These are phyloP conservation scores for Magallana gigas DNA, from an alignment of 1,140 invertebrate species.

Conservation along the genomic window DNA sequence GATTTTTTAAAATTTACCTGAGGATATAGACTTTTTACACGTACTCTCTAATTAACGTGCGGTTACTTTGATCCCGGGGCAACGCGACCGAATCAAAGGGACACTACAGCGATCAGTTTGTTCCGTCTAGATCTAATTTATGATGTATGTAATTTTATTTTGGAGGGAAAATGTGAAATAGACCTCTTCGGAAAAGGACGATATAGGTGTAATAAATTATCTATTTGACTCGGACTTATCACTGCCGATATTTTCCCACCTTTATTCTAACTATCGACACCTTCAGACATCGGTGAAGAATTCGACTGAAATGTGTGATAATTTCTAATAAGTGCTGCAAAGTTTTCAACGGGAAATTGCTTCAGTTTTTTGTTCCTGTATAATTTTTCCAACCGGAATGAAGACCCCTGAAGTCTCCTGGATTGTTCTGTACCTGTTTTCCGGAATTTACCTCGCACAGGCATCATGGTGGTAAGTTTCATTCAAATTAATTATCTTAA, in stretches of 20 bases:
- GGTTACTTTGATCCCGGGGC: background rate
- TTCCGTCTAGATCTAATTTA: background rate
- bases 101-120: background rate
- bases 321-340: background rate
- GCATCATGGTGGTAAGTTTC: conserved; percentile 16
- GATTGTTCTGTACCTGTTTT: conserved; percentile 3
- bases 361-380: background rate
- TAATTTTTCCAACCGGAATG: background rate
- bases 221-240: background rate
- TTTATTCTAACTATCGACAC: background rate
- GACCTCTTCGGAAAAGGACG: background rate
- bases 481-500: too few relatives aligned
- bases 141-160: conserved; percentile 10
- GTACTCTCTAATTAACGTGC: background rate
- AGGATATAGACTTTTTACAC: conserved; percentile 19
- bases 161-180: conserved; percentile 27
- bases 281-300: background rate
- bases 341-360: background rate
- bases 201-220: conserved; percentile 1
- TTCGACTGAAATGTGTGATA: background rate
- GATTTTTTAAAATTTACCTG: background rate
- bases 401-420: background rate
- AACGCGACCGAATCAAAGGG: background rate
- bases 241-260: background rate
- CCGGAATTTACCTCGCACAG: background rate